These are phyloP conservation scores for Gallinago stenura DNA, from an alignment of 2,797 vertebrate genomes.

Conservation along the genomic window DNA sequence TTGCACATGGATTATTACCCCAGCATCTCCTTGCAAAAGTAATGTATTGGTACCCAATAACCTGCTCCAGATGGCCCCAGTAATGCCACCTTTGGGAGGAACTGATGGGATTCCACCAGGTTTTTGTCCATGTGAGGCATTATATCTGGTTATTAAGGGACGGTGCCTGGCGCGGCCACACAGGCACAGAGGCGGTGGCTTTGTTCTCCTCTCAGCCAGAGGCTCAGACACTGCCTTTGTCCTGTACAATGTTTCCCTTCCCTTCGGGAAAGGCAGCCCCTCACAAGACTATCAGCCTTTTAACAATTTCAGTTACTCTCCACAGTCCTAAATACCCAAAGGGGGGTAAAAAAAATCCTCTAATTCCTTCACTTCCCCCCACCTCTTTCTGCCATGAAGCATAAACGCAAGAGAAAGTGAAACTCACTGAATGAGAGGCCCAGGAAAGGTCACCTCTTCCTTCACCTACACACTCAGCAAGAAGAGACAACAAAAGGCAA, in stretches of 20 bases:
- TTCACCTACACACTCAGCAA: not conserved
- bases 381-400: not conserved
- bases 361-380: not conserved
- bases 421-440: not conserved
- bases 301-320: not conserved
- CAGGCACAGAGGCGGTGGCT: not conserved
- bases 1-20: not conserved
- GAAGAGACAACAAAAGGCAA: not conserved
- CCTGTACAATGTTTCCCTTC: not conserved
- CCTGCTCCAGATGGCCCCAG: rapidly evolving
- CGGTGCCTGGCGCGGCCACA: not conserved
- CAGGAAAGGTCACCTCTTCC: not conserved
- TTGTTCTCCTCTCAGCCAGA: conserved; percentile 26
- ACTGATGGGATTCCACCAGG: not conserved
- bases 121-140: not conserved
- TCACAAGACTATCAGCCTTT: not conserved
- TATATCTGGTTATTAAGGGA: not conserved
- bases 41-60: not conserved
- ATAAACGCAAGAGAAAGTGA: not conserved
- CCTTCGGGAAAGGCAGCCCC: not conserved
- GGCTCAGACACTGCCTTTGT: not conserved
- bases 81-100: not conserved
- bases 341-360: not conserved
- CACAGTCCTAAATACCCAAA: not conserved
- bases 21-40: not conserved